Evolutionary conservation across 2,888 invertebrate species (phyloP).

Genomic region (Sisyra nigra): DNA sequence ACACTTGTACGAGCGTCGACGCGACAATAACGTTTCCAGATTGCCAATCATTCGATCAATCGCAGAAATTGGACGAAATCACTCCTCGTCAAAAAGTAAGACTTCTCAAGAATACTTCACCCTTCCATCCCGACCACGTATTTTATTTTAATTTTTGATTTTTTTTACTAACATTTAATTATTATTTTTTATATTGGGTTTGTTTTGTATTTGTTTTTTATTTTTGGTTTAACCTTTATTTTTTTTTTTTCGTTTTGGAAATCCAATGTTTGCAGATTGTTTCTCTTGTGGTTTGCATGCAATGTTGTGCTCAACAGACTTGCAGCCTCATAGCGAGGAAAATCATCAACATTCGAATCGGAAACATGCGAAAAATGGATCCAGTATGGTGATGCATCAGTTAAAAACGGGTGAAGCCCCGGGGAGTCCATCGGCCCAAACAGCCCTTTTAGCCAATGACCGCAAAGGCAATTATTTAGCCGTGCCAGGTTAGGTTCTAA

Average conservation of each 20-base stretch:
- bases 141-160: constrained; percentile 7
- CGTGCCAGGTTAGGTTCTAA: constrained; percentile 33
- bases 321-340: constrained; percentile 23
- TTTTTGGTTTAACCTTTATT: constrained; percentile 4
- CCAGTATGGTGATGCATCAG: constrained; percentile 9
- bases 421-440: constrained; percentile 7
- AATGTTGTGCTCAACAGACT: constrained; percentile 29
- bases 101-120: constrained; percentile 18
- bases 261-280: constrained; percentile 3
- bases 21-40: constrained; percentile 52
- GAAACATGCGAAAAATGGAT: constrained; percentile 6
- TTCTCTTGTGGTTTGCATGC: constrained; percentile 24
- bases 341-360: constrained; percentile 8
- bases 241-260: constrained; percentile 4
- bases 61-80: constrained; percentile 90
- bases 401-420: constrained; percentile 1
- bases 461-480: constrained; percentile 38
- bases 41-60: constrained; percentile 83
- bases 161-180: constrained; percentile 7
- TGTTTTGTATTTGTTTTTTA: constrained; percentile 7
- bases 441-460: constrained; percentile 22
- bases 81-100: constrained; percentile 91
- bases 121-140: neutral
- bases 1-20: constrained; percentile 75
- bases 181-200: constrained; percentile 4